Conservation (phyloP, 1,140 invertebrate species). For the Hypsibius dujardini region DNA sequence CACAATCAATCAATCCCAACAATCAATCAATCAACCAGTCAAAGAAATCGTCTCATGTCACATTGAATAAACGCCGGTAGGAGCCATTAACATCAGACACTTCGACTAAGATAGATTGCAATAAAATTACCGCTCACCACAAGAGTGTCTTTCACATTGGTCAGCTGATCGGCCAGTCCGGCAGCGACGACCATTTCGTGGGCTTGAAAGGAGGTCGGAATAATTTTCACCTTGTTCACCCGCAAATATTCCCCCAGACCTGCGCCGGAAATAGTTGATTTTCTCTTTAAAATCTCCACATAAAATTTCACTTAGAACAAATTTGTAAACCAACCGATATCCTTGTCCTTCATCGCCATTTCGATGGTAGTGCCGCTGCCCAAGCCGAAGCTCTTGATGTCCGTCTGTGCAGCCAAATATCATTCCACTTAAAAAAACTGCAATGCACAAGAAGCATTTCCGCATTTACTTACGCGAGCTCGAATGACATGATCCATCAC, state of each 20-base stretch:
- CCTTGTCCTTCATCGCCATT: conserved; percentile 6
- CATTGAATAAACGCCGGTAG: too few species aligned
- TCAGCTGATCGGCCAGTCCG: not conserved
- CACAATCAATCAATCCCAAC: too few species aligned
- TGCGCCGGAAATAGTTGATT: too few species aligned
- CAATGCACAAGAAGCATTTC: too few species aligned
- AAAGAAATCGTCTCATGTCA: too few species aligned
- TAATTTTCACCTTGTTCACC: not conserved
- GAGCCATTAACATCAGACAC: too few species aligned
- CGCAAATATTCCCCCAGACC: not conserved
- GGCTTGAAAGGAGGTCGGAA: conserved; percentile 11
- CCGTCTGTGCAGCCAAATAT: not conserved
- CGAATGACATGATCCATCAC: not conserved
- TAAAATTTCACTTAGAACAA: too few species aligned
- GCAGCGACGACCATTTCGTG: not conserved
- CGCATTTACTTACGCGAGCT: conserved; percentile 15
- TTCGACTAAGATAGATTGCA: too few species aligned
- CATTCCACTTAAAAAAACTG: not conserved
- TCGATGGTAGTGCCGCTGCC: conserved; percentile 12
- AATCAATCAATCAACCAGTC: too few species aligned
- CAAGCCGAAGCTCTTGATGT: not conserved
- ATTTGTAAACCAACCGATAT: conserved; percentile 2
- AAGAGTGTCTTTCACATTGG: not conserved
- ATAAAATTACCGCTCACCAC: too few species aligned
- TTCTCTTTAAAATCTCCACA: too few species aligned